phyloP scores from a whole-genome alignment of 1,140 invertebrate genomes.

The Brachionus sp. region DNA sequence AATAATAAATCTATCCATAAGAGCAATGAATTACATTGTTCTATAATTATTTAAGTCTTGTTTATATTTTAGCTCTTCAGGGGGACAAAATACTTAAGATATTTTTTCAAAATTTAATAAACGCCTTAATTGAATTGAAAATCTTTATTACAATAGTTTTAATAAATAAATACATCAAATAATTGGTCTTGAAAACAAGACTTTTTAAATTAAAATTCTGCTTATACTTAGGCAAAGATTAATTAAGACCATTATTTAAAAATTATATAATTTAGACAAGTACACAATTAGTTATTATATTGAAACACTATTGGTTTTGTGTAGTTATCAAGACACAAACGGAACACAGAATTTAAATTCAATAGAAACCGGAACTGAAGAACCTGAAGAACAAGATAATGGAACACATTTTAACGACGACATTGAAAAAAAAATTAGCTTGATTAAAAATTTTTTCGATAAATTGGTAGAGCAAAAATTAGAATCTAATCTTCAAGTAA shows the following conservation, averaged over 20 bases:
- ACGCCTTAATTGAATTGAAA: neutral
- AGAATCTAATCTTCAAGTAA: slow-evolving; percentile 16
- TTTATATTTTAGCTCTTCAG: neutral
- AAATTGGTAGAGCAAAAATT: slow-evolving; percentile 6
- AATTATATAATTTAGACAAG: neutral
- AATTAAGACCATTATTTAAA: neutral
- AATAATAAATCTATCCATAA: neutral
- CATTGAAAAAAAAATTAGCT: neutral
- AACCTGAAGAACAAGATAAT: neutral
- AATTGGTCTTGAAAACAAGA: neutral
- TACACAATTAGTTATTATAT: slow-evolving; percentile 2
- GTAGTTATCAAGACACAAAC: slow-evolving; percentile 13
- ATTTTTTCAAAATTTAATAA: neutral
- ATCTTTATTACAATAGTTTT: neutral
- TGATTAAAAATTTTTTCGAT: neutral
- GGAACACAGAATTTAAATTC: neutral
- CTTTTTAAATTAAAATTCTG: neutral
- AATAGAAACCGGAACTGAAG: neutral
- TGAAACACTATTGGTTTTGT: neutral
- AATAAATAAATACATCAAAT: neutral
- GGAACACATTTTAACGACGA: neutral
- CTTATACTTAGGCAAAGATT: neutral
- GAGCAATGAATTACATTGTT: neutral
- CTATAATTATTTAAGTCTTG: neutral
- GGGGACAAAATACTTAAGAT: neutral